phyloP scores from a whole-genome alignment of 1,140 invertebrate genomes.

The Euwallacea similis region DNA sequence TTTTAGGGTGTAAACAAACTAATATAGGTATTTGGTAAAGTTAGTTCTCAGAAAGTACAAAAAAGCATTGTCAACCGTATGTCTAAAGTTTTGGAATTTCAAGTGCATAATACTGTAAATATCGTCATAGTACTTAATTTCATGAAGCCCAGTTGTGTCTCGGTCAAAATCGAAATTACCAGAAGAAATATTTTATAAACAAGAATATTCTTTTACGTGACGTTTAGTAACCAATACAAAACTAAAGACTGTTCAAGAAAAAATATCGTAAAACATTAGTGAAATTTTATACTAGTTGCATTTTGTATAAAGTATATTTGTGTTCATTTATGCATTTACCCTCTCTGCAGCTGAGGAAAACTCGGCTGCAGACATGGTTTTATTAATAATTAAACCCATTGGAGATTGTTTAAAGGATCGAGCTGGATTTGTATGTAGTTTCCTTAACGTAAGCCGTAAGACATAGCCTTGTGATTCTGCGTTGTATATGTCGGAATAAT shows the following conservation, averaged over 20 bases:
- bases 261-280: conserved; percentile 43
- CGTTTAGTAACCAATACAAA: conserved; percentile 43
- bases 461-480: no score
- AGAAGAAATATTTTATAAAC: conserved; percentile 1
- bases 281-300: conserved; percentile 44
- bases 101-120: background rate
- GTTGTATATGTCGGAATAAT: no score
- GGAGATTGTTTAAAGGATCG: conserved; percentile 45
- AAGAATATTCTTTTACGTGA: conserved; percentile 46
- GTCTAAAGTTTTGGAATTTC: conserved; percentile 1
- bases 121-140: conserved; percentile 3
- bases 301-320: conserved; percentile 40
- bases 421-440: conserved; percentile 13
- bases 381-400: conserved; percentile 24
- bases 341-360: background rate
- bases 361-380: no score
- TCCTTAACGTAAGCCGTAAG: no score
- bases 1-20: background rate
- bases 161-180: background rate
- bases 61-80: background rate
- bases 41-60: background rate
- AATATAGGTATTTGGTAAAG: background rate
- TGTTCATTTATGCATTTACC: conserved; percentile 29
- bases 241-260: conserved; percentile 45
- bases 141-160: background rate